Evolutionary conservation across 2,113 vertebrate genomes (phyloP), one percentile per base, ranked within the genome.

Genomic region (Globicephala melas): DNA sequence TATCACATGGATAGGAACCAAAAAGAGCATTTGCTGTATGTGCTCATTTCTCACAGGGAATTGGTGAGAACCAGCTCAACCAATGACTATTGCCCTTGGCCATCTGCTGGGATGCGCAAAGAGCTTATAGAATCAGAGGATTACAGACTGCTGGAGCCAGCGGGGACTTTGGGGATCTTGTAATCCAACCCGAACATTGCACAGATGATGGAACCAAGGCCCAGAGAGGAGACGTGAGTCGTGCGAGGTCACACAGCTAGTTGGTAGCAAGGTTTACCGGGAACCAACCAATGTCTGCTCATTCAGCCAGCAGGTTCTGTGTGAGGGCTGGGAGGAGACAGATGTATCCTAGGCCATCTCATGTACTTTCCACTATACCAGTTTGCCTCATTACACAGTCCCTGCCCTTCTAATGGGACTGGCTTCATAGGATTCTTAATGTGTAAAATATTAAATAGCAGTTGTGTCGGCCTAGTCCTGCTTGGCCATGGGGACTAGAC

Each of bases 1-100:
- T 96, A 88, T 81, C 95, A 44, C 71, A 82, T 97, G 97, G 94
- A 92, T 76, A 84, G 50, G 26, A 95, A 96, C 93, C 98, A 98
- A 95, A 97, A 95, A 96, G 94, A 97, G 88, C 94, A 94, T 97
- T 96, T 98, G 96, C 94, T 96, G 31, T 70, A 63, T 95, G 74
- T 94, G 94, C 82, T 97, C 96, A 86, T 95, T 97, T 96, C 93
- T 96, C 86, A 94, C 88, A 94, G 93, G 91, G 89, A 96, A 94
- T 95, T 89, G 53, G 84, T 82, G 77, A 63, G 93, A 95, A 95
- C 14, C 53, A 38, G 68, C 96, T 89, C 68, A 96, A 65, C 89
- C 86, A 86, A 81, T 92, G 89, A 76, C 93, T 86, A 8, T 67
- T 89, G 76, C 91, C 68, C 73, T 58, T 79, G 86, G 55, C 94